phyloP scores from a whole-genome alignment of 2,113 vertebrate species.

The Paedocypris sp. region DNA sequence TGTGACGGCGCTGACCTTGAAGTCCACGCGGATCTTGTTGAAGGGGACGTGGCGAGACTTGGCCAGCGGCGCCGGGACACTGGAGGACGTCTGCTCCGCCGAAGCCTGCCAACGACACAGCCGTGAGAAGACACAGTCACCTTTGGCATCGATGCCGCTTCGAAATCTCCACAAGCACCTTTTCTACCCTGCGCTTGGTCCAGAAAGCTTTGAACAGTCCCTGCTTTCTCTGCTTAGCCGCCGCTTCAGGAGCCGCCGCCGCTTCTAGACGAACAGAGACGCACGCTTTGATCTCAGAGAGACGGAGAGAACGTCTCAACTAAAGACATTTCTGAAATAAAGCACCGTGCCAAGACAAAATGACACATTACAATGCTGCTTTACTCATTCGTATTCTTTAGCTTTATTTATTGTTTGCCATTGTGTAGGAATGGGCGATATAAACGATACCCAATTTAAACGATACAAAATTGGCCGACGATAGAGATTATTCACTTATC shows the following conservation, averaged over 20 bases:
- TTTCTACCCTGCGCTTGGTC: constrained; percentile 40
- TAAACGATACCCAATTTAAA: no score
- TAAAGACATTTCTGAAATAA: no score
- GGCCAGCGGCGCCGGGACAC: constrained; percentile 60
- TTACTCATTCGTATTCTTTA: no score
- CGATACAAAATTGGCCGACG: no score
- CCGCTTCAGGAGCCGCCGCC: constrained; percentile 28
- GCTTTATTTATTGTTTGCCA: no score
- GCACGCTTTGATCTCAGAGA: not conserved
- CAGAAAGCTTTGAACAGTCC: constrained; percentile 31
- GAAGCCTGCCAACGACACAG: constrained; percentile 55
- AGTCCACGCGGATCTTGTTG: constrained; percentile 78
- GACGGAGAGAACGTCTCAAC: no score
- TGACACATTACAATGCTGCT: no score
- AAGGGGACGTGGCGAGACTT: constrained; percentile 67
- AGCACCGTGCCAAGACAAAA: no score
- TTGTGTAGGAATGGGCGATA: no score
- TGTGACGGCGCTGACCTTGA: constrained; percentile 66
- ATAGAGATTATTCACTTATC: no score
- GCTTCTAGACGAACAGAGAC: constrained; percentile 13
- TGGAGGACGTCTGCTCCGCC: constrained; percentile 55
- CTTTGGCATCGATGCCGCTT: no score
- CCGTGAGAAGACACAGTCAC: constrained; percentile 39
- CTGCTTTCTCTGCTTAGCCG: constrained; percentile 27
- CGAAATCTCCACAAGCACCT: constrained; percentile 42